A percentile compares a stretch with the other conserved stretches of the same genome.
Conservation (phyloP, 2,888 invertebrate species). For the Brachyptera risi region DNA sequence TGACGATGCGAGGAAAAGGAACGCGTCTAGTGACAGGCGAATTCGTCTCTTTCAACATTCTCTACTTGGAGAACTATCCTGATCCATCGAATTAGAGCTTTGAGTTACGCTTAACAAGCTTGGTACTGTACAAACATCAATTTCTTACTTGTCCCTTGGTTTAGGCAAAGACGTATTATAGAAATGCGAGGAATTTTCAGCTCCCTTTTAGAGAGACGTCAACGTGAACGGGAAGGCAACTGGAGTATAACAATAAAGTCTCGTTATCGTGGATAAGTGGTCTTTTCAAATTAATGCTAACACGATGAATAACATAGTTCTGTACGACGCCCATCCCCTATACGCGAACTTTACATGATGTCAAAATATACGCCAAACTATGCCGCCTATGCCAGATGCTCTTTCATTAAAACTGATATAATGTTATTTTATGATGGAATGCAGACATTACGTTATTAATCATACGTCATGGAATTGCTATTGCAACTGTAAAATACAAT, state of each 20-base stretch:
- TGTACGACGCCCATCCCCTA: background rate
- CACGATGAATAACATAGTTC: background rate
- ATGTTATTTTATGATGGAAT: no score
- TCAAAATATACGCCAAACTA: slow-evolving; percentile 1
- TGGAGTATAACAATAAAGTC: slow-evolving; percentile 11
- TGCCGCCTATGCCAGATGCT: no score
- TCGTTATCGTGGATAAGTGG: slow-evolving; percentile 24
- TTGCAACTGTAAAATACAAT: no score
- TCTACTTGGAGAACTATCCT: slow-evolving; percentile 14
- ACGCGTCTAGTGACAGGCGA: background rate
- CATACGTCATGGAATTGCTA: no score
- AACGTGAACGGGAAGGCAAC: background rate
- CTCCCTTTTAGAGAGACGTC: slow-evolving; percentile 12
- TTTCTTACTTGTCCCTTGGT: background rate
- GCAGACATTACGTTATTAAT: no score
- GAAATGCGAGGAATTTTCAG: slow-evolving; percentile 12
- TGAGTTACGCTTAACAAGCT: slow-evolving; percentile 11
- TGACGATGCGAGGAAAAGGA: background rate
- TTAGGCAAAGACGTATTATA: slow-evolving; percentile 3
- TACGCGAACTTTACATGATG: background rate
- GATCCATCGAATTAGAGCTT: slow-evolving; percentile 7
- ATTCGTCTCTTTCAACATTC: slow-evolving; percentile 16
- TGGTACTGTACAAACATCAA: background rate
- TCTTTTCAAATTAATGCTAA: slow-evolving; percentile 23
- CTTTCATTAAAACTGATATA: no score